Conservation (phyloP, 2,113 vertebrate species). For the Cichladusa arquata region DNA sequence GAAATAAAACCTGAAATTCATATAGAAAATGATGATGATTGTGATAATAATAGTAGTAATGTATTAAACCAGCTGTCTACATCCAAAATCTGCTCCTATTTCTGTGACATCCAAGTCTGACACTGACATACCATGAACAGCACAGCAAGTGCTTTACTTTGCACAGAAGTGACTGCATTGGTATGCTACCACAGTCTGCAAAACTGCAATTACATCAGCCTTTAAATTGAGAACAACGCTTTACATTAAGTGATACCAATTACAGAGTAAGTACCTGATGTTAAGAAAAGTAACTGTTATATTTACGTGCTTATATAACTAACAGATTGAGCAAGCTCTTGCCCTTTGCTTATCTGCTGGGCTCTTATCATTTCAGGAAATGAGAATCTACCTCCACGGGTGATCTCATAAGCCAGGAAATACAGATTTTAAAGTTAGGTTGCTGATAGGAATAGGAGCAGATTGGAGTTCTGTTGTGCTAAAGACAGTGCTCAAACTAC, state of each 20-base stretch:
- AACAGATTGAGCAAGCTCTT: slow-evolving; percentile 13
- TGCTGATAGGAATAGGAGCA: neutral
- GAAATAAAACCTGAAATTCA: neutral
- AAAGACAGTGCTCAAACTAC: neutral
- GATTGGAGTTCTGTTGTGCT: neutral
- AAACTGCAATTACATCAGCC: slow-evolving; percentile 37
- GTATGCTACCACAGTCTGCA: neutral
- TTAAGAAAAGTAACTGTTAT: slow-evolving; percentile 37
- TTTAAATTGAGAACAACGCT: neutral
- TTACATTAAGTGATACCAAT: slow-evolving; percentile 35
- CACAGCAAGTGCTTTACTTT: neutral
- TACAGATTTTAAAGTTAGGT: neutral
- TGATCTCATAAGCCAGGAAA: slow-evolving; percentile 10
- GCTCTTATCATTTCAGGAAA: slow-evolving; percentile 11
- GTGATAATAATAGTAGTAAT: no score
- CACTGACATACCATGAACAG: neutral
- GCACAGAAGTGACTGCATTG: neutral
- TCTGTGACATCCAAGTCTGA: neutral
- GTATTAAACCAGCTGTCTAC: neutral
- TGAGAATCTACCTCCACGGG: neutral
- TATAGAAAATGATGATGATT: neutral
- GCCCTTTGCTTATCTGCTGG: slow-evolving; percentile 1
- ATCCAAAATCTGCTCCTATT: neutral
- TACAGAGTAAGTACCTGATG: slow-evolving; percentile 42
- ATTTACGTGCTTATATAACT: slow-evolving; percentile 32